Evolutionary conservation across 2,888 invertebrate species (phyloP).

Genomic region (Epicampocera succincta): DNA sequence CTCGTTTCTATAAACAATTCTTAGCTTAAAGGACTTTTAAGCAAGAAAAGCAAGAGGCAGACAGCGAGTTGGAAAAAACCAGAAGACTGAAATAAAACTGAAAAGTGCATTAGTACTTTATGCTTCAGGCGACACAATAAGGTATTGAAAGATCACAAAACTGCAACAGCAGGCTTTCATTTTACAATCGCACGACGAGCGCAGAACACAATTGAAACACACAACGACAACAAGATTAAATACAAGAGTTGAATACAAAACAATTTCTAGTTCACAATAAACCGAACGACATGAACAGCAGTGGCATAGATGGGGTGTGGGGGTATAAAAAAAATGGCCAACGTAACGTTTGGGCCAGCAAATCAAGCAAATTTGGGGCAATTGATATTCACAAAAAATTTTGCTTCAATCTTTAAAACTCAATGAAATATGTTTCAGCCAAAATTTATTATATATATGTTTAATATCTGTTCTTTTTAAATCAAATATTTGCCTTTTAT

Average conservation of each 20-base stretch:
- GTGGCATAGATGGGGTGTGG: neutral
- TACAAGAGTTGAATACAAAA: conserved; percentile 45
- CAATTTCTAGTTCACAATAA: conserved; percentile 11
- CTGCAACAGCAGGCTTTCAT: conserved; percentile 44
- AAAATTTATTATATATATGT: too few species aligned
- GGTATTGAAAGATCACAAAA: conserved; percentile 35
- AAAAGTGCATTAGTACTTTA: conserved; percentile 52
- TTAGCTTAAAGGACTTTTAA: conserved; percentile 9
- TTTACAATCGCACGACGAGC: conserved; percentile 1
- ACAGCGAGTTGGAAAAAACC: too few species aligned
- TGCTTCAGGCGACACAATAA: conserved; percentile 25
- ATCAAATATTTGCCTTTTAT: too few species aligned
- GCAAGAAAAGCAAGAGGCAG: neutral
- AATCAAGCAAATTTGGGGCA: neutral
- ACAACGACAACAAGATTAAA: conserved; percentile 42
- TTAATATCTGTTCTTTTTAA: too few species aligned
- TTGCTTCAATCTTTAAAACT: neutral
- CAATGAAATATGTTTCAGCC: neutral
- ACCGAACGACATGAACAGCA: neutral
- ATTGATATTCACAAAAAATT: too few species aligned
- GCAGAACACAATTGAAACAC: conserved; percentile 23
- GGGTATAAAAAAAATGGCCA: neutral
- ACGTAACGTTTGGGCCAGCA: neutral
- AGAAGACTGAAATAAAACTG: neutral
- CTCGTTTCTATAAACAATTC: neutral